These are phyloP conservation scores for Latrodectus geometricus DNA, from an alignment of 1,140 invertebrate genomes.

Conservation along the genomic window DNA sequence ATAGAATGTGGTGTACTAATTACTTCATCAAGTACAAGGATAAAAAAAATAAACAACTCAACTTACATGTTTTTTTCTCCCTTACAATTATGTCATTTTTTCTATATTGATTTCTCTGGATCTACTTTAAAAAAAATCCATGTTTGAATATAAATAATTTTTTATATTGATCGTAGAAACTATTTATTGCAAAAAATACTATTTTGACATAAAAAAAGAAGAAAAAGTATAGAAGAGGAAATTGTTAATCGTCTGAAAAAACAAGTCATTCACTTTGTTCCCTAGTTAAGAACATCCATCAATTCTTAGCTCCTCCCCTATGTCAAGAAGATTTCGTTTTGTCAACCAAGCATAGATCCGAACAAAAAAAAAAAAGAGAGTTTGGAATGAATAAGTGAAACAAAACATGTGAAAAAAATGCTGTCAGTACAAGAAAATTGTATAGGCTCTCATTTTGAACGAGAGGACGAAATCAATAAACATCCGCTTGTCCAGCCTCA, in stretches of 20 bases:
- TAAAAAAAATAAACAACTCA: too few relatives aligned
- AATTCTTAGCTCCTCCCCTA: slow-evolving; percentile 38
- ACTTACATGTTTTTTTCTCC: too few relatives aligned
- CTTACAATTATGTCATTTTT: too few relatives aligned
- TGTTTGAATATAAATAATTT: too few relatives aligned
- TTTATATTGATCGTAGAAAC: too few relatives aligned
- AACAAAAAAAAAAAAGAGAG: neutral
- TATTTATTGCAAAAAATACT: too few relatives aligned
- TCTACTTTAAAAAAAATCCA: too few relatives aligned
- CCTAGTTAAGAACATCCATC: slow-evolving; percentile 38
- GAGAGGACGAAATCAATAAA: neutral
- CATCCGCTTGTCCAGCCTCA: neutral
- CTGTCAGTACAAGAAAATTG: neutral
- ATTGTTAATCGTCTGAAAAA: slow-evolving; percentile 26
- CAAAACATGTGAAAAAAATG: neutral
- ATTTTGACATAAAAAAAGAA: neutral
- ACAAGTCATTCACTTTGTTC: slow-evolving; percentile 9
- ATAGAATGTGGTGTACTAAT: too few relatives aligned
- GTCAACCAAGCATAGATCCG: neutral
- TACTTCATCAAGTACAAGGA: too few relatives aligned
- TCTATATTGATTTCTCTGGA: too few relatives aligned
- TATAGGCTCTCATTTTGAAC: neutral
- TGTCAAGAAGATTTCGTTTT: slow-evolving; percentile 11
- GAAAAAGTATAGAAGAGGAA: slow-evolving; percentile 33
- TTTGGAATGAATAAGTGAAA: neutral